Evolutionary conservation across 2,888 invertebrate genomes (phyloP).

Genomic region (Lochmaea crataegi): DNA sequence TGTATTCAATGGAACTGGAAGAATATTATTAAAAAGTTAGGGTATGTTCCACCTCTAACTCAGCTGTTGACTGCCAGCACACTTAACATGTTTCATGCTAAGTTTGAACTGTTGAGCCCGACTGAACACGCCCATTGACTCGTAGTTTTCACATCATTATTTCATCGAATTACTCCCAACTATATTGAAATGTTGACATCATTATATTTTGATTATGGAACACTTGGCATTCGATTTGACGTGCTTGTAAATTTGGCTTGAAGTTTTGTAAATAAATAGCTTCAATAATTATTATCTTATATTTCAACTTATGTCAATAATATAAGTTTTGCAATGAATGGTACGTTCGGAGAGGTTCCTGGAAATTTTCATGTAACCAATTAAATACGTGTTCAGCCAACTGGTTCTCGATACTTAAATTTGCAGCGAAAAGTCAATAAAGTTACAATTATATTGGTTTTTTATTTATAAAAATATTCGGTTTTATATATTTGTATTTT

Average conservation of each 20-base stretch:
- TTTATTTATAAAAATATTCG: slow-evolving; percentile 2
- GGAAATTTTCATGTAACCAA: background rate
- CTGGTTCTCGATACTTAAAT: slow-evolving; percentile 7
- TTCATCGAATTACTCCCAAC: no score
- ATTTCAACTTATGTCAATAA: no score
- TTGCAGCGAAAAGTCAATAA: slow-evolving; percentile 17
- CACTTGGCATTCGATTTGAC: background rate
- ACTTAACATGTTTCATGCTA: no score
- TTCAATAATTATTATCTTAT: background rate
- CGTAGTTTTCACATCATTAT: no score
- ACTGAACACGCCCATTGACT: no score
- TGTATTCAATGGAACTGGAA: no score
- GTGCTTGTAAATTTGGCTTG: slow-evolving; percentile 26
- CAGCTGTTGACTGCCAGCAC: no score
- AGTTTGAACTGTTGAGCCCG: no score
- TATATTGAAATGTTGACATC: no score
- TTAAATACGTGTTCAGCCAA: background rate
- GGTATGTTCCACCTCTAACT: no score
- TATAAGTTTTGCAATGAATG: background rate
- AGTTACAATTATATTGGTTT: slow-evolving; percentile 1
- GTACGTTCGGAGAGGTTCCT: background rate
- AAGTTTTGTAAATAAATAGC: slow-evolving; percentile 24
- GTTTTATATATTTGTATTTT: slow-evolving; percentile 22
- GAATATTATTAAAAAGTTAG: no score
- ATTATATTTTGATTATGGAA: background rate